A percentile compares a stretch with the other conserved stretches of the same genome.
These are phyloP conservation scores for Spinus pinus DNA, from an alignment of 2,797 vertebrate species.

Conservation along the genomic window DNA sequence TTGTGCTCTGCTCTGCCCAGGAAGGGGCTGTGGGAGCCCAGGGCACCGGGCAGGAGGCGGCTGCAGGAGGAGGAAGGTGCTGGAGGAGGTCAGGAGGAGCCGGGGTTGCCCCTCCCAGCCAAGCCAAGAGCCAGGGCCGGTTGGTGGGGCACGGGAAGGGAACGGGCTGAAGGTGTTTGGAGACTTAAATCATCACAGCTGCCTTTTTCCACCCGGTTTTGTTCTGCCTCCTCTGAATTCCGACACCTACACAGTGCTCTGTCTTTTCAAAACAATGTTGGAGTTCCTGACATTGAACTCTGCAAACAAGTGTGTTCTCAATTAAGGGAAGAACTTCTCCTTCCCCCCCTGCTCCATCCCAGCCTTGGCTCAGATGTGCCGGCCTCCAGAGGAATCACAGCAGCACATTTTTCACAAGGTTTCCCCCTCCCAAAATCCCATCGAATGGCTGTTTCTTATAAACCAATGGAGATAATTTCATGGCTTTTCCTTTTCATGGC, in stretches of 20 bases:
- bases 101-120: background rate
- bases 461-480: constrained; percentile 55
- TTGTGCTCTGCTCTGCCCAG: rapidly evolving
- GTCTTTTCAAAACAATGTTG: constrained; percentile 55
- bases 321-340: constrained; percentile 58
- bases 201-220: constrained; percentile 53
- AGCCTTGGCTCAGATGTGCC: constrained; percentile 36
- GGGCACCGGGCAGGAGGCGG: background rate
- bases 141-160: constrained; percentile 10
- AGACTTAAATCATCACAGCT: constrained; percentile 56
- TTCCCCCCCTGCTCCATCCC: background rate
- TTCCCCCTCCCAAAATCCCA: constrained; percentile 57
- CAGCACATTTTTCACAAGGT: constrained; percentile 60
- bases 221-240: constrained; percentile 62
- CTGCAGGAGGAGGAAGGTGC: background rate
- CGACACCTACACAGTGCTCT: constrained; percentile 59
- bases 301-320: constrained; percentile 69
- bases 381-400: constrained; percentile 57
- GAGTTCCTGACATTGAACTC: constrained; percentile 57
- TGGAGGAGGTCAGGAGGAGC: background rate
- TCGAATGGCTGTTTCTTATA: constrained; percentile 60
- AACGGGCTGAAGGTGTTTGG: background rate
- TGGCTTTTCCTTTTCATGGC: constrained; percentile 58
- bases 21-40: background rate
- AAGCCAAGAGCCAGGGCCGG: background rate